Percentiles rank a stretch among this genome's conserved stretches.
phyloP scores from a whole-genome alignment of 2,888 invertebrate genomes.

The Drosophila limbata region DNA sequence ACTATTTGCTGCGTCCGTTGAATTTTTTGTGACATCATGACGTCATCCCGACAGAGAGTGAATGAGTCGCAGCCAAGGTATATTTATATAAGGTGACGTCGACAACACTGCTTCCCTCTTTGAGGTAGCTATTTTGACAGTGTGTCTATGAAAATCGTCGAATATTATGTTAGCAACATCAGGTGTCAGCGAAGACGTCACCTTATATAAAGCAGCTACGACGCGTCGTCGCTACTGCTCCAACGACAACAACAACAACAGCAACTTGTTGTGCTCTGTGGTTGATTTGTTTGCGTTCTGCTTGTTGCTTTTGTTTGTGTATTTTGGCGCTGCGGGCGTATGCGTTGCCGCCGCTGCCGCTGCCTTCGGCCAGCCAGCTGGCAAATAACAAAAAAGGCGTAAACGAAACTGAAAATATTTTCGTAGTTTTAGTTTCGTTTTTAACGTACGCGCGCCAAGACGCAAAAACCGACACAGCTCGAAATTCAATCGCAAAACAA shows the following conservation, averaged over 20 bases:
- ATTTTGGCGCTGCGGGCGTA: slow-evolving; percentile 29
- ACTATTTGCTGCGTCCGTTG: slow-evolving; percentile 5
- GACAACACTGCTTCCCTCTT: too few species aligned
- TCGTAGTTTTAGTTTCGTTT: slow-evolving; percentile 81
- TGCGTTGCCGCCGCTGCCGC: slow-evolving; percentile 19
- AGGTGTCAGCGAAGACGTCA: too few species aligned
- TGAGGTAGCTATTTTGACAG: too few species aligned
- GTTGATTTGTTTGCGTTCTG: slow-evolving; percentile 40
- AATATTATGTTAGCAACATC: too few species aligned
- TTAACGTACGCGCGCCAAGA: slow-evolving; percentile 78
- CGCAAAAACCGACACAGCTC: slow-evolving; percentile 45
- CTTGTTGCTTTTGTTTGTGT: slow-evolving; percentile 34
- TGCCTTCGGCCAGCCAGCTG: slow-evolving; percentile 37
- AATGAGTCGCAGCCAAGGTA: slow-evolving; percentile 12
- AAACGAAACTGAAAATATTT: slow-evolving; percentile 63
- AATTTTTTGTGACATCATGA: slow-evolving; percentile 54
- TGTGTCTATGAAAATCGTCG: too few species aligned
- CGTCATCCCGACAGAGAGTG: slow-evolving; percentile 48
- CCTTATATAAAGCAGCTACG: not conserved
- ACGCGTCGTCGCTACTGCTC: slow-evolving; percentile 10
- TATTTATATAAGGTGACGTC: too few species aligned
- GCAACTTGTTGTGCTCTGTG: slow-evolving; percentile 52
- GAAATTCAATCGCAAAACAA: slow-evolving; percentile 28
- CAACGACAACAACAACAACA: slow-evolving; percentile 21
- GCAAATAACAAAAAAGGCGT: slow-evolving; percentile 45